Evolutionary conservation across 2,888 invertebrate species (phyloP).

Genomic region (Lepidonotus clava): DNA sequence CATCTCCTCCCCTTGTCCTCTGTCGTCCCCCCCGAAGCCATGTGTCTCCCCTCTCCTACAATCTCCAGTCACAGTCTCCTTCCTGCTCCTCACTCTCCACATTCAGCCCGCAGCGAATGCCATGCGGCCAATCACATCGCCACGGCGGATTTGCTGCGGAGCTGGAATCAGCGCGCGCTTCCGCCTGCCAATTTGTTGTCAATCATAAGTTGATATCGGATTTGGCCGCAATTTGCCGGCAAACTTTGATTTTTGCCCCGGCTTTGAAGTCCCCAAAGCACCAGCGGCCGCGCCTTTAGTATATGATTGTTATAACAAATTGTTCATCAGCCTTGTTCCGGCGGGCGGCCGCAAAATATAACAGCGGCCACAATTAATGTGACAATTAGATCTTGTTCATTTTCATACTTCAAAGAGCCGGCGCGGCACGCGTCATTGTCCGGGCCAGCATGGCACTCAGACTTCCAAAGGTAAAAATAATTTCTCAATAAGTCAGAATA

Average conservation of each 20-base stretch:
- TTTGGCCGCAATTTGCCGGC: conserved; percentile 42
- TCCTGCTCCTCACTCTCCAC: neutral
- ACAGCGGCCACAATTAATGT: conserved; percentile 42
- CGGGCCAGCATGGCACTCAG: conserved; percentile 6
- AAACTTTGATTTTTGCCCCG: conserved; percentile 33
- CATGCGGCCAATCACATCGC: conserved; percentile 43
- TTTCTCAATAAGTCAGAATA: conserved; percentile 55
- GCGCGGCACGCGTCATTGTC: neutral
- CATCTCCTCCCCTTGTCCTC: no score
- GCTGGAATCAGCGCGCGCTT: conserved; percentile 46
- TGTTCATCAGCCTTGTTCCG: conserved; percentile 44
- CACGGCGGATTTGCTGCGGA: conserved; percentile 37
- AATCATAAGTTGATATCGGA: conserved; percentile 54
- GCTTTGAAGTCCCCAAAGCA: neutral
- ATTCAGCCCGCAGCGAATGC: neutral
- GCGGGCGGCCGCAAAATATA: conserved; percentile 3
- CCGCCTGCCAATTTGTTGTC: conserved; percentile 41
- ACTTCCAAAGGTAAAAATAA: conserved; percentile 56
- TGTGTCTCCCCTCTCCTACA: neutral
- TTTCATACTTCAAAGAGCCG: conserved; percentile 49
- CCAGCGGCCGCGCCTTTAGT: neutral
- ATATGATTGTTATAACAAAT: conserved; percentile 54
- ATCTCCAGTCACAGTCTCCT: neutral
- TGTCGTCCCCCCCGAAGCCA: no score
- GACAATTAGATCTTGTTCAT: conserved; percentile 51